Conservation (phyloP, 2,797 vertebrate species). For the Muraenolepis orangiensis region DNA sequence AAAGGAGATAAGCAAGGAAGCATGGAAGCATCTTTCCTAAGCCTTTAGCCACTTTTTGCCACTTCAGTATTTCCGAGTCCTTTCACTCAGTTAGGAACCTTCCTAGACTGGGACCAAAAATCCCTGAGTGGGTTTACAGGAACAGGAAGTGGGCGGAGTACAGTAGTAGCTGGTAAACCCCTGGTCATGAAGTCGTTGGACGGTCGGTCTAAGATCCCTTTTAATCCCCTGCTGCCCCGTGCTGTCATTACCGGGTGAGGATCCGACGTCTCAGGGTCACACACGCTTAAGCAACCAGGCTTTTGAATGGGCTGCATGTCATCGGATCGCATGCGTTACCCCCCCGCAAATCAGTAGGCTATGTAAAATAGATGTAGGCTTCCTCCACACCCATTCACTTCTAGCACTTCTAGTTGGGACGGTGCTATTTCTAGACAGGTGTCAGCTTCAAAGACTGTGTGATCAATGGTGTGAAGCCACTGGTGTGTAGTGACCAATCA, state of each 20-base stretch:
- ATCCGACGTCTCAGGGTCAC: not conserved
- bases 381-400: not conserved
- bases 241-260: not conserved
- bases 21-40: no score
- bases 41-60: no score
- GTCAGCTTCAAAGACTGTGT: conserved; percentile 36
- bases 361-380: no score
- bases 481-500: not conserved
- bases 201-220: not conserved
- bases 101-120: no score
- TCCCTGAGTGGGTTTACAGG: not conserved
- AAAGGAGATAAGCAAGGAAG: no score
- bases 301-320: not conserved
- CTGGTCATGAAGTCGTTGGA: not conserved
- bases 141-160: not conserved
- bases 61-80: no score
- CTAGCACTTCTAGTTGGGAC: no score
- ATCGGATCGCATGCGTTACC: not conserved
- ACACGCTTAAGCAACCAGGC: not conserved
- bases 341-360: not conserved
- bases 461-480: conserved; percentile 7
- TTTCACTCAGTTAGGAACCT: no score
- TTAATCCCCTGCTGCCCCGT: not conserved
- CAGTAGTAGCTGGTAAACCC: not conserved
- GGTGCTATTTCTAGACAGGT: conserved; percentile 29